Conservation (phyloP, 1,140 invertebrate genomes). For the Magallana gigas region DNA sequence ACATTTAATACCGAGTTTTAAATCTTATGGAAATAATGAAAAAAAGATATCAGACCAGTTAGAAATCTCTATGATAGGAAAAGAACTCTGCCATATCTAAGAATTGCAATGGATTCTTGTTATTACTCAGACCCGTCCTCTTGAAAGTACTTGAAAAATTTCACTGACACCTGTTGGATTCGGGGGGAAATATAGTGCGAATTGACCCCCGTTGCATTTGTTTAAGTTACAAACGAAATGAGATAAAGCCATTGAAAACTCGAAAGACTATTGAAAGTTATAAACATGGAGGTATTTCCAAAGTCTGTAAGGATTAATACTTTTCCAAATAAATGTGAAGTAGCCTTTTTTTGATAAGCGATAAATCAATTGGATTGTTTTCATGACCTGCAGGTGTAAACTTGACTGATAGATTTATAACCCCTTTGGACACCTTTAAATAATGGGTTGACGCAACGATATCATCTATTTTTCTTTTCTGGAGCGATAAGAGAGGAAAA, state of each 20-base stretch:
- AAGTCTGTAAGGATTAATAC: conserved; percentile 24
- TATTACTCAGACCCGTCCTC: not conserved
- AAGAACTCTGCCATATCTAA: conserved; percentile 4
- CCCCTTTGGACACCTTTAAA: conserved; percentile 10
- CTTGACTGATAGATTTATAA: not conserved
- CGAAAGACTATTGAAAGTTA: conserved; percentile 28
- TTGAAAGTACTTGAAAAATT: conserved; percentile 8
- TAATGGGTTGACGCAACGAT: conserved; percentile 32
- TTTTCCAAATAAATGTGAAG: conserved; percentile 24
- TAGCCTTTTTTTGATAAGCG: conserved; percentile 15
- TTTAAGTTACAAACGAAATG: conserved; percentile 36
- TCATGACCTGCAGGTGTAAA: conserved; percentile 34
- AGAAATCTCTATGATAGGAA: not conserved
- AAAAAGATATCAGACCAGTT: too few species aligned
- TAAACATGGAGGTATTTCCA: conserved; percentile 19
- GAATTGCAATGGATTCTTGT: not conserved
- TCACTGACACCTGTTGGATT: conserved; percentile 9
- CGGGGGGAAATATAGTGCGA: conserved; percentile 10
- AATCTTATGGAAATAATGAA: too few species aligned
- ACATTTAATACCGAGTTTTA: too few species aligned
- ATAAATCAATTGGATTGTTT: conserved; percentile 29
- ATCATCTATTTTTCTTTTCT: conserved; percentile 26
- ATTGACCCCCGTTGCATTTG: conserved; percentile 27
- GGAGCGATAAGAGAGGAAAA: not conserved
- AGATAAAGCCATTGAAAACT: conserved; percentile 31